Evolutionary conservation across 2,797 vertebrate species (phyloP), one percentile per base, ranked within the genome.

Genomic region (Alosa sapidissima): DNA sequence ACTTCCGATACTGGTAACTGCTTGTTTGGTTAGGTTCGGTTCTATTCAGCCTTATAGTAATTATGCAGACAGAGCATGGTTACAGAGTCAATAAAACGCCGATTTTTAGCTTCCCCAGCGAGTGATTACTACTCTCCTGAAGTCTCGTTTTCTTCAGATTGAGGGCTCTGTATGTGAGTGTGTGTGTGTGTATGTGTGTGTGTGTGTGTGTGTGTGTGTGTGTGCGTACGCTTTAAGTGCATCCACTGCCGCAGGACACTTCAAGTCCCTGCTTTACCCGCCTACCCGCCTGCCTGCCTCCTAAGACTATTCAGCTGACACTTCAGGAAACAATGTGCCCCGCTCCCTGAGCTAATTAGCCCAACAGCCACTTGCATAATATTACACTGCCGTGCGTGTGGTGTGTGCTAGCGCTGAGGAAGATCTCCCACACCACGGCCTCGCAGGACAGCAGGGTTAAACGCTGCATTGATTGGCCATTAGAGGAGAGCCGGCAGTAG

Each of bases 381-480:
- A 75, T 75, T 45, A 75, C 68, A 75, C 14, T 14, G 13, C 41
- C 48, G 36, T 28, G 14, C 28, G 21, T 21, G 36, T 2, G 55
- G 19, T 2, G 55, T 3, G 5, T 16, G 28, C 33, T 24, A 62
- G 58, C 19, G 21, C 5, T n/a, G n/a, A 62, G 62, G 8, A 41
- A 36, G 14, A 33, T 33, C 10, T 13, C 13, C 13, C 10, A 5
- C 65, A 5, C 3, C 13, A 36, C 6, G 28, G 3, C 65, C 65
- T 72, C 28, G 3, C 28, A 72, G 82, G 65, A 49, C 83, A 68
- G 2, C 24, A 75, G 78, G 88, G 86, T 86, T 89, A 89, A 87
- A 89, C 48, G 55, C 82, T 85, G 68, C 60, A 41, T 81, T 82
- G 16, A 60, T 84, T 65, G 83, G 68, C 82, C 83, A 84, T 87